Evolutionary conservation across 2,797 vertebrate species (phyloP), one percentile per base, ranked within the genome.

Genomic region (Malurus splendens): DNA sequence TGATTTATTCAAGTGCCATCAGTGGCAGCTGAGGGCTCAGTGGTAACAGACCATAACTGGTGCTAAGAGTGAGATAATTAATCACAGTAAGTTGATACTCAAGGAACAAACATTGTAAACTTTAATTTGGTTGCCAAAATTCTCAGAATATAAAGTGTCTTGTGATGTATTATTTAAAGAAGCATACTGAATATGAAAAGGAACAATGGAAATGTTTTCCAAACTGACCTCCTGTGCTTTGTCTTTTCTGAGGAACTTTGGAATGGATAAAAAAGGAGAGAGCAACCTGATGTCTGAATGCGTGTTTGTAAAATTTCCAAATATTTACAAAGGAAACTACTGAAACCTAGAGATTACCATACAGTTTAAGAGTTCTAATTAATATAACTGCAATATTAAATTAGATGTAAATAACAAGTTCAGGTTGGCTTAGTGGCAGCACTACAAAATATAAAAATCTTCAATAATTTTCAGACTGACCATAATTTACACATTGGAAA

Each of bases 151-250:
- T 67, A 25, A 86, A 82, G 55, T 70, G 64, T 72, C 20, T 54
- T 79, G 62, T 55, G 65, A 92, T 79, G n/a, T 68, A 76, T 93
- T 88, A 83, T 95, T 92, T 93, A 88, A 91, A 91, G 74, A 62
- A 94, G 32, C 38, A 67, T 11, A 73, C 39, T 12, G 38, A 86
- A 51, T 67, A 68, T 60, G 82, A 91, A 82, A 82, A 81, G 39
- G 42, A 83, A 30, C 51, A 78, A 75, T 25, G 32, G 55, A 83
- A 48, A 33, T 75, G 55, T 59, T 91, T 92, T 86, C 55, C 62
- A 76, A 50, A 56, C 56, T 81, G 55, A 87, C 44, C 51, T 81
- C 62, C 42, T 82, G 42, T 56, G 52, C 82, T 76, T 15, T 48
- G 64, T 47, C 48, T 89, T 90, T 81, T 90, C 71, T 67, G 67